phyloP scores from a whole-genome alignment of 1,140 invertebrate genomes.

The Bicyclus anynana region DNA sequence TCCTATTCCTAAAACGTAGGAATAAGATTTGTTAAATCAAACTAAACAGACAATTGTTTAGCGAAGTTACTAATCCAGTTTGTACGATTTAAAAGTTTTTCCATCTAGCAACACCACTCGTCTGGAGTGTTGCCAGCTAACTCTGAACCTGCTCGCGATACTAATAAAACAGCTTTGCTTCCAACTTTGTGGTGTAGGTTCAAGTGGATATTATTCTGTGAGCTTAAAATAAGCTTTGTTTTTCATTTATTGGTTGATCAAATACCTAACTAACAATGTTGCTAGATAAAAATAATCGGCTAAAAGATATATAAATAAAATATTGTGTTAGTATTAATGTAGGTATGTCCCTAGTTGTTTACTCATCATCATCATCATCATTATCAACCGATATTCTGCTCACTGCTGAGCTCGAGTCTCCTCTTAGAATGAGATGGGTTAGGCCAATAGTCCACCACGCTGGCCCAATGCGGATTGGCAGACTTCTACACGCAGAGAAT shows the following conservation, averaged over 20 bases:
- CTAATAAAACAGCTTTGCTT: neutral
- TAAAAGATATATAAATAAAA: no score
- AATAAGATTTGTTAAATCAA: neutral
- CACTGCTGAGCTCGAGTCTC: no score
- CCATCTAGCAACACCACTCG: neutral
- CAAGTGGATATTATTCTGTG: neutral
- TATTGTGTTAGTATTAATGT: no score
- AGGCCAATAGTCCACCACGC: no score
- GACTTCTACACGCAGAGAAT: no score
- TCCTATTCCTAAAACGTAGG: no score
- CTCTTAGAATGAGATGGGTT: no score
- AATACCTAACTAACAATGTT: neutral
- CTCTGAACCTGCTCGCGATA: neutral
- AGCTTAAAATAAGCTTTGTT: neutral
- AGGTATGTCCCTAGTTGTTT: no score
- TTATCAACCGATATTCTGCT: no score
- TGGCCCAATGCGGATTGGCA: no score
- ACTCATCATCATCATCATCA: no score
- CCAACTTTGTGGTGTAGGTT: neutral
- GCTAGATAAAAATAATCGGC: no score
- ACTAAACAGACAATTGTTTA: neutral
- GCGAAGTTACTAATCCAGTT: neutral
- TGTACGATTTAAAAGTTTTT: neutral
- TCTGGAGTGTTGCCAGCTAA: neutral
- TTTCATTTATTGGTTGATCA: neutral